phyloP scores from a whole-genome alignment of 2,888 invertebrate species.

The Drosophila emarginata region DNA sequence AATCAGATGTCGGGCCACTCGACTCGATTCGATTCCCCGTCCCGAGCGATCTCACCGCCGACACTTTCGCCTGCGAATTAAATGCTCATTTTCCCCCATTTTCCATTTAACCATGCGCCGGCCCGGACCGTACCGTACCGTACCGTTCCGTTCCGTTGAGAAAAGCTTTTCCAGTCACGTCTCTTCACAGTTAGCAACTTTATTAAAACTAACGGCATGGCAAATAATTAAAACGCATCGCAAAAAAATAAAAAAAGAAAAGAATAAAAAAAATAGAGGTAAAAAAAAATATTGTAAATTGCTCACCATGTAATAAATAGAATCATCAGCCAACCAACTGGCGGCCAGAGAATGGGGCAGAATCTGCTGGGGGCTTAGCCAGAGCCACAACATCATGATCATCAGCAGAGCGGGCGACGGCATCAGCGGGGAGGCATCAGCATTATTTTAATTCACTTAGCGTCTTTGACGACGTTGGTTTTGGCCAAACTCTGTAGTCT shows the following conservation, averaged over 20 bases:
- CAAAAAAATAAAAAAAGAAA: constrained; percentile 35
- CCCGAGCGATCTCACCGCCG: constrained; percentile 21
- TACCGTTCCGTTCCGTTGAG: background rate
- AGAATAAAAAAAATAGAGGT: constrained; percentile 16
- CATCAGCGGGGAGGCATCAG: constrained; percentile 38
- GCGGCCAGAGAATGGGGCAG: constrained; percentile 1
- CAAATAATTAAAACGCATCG: constrained; percentile 69
- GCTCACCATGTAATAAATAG: constrained; percentile 70
- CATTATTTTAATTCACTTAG: constrained; percentile 73
- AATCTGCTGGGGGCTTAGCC: background rate
- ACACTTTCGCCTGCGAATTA: constrained; percentile 68
- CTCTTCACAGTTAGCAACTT: constrained; percentile 76
- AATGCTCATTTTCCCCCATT: constrained; percentile 61
- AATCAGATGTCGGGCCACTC: constrained; percentile 55
- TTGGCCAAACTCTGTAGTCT: constrained; percentile 30
- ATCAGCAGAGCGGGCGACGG: constrained; percentile 27
- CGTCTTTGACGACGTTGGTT: constrained; percentile 53
- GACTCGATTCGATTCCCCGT: background rate
- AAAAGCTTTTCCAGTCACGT: constrained; percentile 63
- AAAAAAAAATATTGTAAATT: constrained; percentile 61
- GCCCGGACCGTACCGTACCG: too few relatives aligned
- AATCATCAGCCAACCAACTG: constrained; percentile 57
- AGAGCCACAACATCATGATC: constrained; percentile 31
- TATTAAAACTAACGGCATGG: constrained; percentile 73
- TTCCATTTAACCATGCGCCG: background rate